phyloP scores from a whole-genome alignment of 2,113 vertebrate genomes.

The Tetrax tetrax region DNA sequence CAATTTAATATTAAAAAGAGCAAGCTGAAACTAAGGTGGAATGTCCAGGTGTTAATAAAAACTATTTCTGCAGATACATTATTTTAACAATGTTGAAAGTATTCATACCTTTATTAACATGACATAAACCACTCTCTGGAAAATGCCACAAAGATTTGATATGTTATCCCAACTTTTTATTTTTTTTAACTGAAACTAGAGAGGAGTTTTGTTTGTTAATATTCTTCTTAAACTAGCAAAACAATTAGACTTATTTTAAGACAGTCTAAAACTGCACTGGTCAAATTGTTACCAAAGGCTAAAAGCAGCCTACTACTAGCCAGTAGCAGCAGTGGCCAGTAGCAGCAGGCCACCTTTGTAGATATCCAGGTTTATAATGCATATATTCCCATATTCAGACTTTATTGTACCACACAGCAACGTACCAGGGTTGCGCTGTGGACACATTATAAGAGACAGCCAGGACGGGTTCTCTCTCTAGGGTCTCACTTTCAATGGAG shows the following conservation, averaged over 20 bases:
- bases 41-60: neutral
- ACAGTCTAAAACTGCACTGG: neutral
- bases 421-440: neutral
- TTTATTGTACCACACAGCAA: neutral
- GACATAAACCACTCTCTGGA: neutral
- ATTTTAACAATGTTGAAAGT: neutral
- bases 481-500: neutral
- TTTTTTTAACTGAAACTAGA: neutral
- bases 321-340: neutral
- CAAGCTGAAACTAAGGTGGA: neutral
- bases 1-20: neutral
- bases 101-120: neutral
- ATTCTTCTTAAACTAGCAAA: neutral
- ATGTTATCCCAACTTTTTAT: neutral
- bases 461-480: neutral
- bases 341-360: neutral
- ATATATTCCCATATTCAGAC: neutral
- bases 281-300: neutral
- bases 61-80: neutral
- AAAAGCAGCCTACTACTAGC: neutral
- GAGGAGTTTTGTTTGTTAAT: neutral
- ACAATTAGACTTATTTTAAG: neutral
- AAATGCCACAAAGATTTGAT: neutral
- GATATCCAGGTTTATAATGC: neutral
- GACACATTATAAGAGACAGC: accelerated